Base-by-base conservation (phyloP, 2,888 invertebrate genomes). In the Crocallis elinguaria region DNA sequence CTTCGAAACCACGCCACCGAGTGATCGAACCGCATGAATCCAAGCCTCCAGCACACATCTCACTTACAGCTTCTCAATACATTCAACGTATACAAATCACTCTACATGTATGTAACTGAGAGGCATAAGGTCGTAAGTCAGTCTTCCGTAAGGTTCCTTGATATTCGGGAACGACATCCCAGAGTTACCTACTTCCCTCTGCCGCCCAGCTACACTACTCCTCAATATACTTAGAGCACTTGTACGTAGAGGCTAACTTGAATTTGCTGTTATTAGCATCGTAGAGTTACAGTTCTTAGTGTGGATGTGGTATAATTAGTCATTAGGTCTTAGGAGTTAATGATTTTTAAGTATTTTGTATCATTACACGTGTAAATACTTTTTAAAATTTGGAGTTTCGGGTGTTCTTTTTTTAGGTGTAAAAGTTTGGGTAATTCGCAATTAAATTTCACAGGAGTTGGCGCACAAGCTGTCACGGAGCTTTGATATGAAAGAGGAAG, bases 401-500 rank as follows among this genome's bases (percentile, higher is more conserved):
- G 2, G 39, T 50, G 16, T 30, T 38, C 37, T 35, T 11, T 38
- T 39, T 35, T 11, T 13, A n/a, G n/a, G 11, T 4, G 23, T 37
- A 16, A 32, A 37, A 12, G 13, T 27, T 46, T 36, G 2, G 27
- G 8, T 38, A 46, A 33, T 4, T 36, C 8, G 8, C n/a, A n/a
- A 25, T 23, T 19, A 36, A 9, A 42, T 58, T 76, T 88, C 86
- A 61, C 93, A 96, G 96, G 96, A 96, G 92, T 92, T 96, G 92
- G 96, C 96, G 76, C 96, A 96, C 92, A 96, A 96, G 90, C 91
- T 96, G 72, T 96, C 96, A 67, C 93, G 96, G 79, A 96, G 96
- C 91, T 96, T 96, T 92, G 96, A 96, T 91, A 96, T 96, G 96
- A 96, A 96, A 88, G 96, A 96, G 75, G 96, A 96, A 68, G 94